These are phyloP conservation scores for human DNA, from an alignment of 2,113 vertebrate species.

Conservation along the genomic window GRCh38 chr11:112481501-112482000, in stretches of 20 bases:
- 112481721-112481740: not conserved
- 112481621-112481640: not conserved
- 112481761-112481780: not conserved
- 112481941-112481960: not conserved
- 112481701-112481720: not conserved
- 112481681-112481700: not conserved
- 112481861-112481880: not conserved
- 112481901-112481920: not conserved
- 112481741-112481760: not conserved
- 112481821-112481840: not conserved
- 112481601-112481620: not conserved
- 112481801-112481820: not conserved
- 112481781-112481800: not conserved
- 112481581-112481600: not conserved
- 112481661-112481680: not conserved
- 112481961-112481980: slow-evolving; percentile 48
- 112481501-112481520: not conserved
- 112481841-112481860: not conserved
- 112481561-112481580: not conserved
- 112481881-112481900: not conserved
- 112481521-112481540: not conserved
- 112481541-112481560: not conserved
- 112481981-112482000: slow-evolving; percentile 53
- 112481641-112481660: not conserved
- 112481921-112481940: not conserved